Base-by-base conservation (phyloP, 1,140 invertebrate genomes). In the Drosophila varians region DNA sequence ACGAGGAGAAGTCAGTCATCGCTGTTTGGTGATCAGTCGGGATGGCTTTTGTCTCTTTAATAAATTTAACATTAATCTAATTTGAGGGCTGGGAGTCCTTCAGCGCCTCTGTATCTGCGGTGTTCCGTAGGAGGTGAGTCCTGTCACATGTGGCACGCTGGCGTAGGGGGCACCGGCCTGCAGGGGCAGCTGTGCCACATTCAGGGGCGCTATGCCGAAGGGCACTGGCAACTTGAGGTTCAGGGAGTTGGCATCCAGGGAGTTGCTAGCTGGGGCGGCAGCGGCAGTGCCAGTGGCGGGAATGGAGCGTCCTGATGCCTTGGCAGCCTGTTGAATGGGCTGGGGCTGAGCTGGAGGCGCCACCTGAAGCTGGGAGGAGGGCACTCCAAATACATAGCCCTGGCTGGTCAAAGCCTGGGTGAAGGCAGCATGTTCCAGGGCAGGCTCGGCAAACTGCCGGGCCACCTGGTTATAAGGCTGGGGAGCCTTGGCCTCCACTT, bases 201-300 rank as follows among this genome's bases (percentile, higher is more conserved):
- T 90, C 38, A 90, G 21, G 2, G 89, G 89, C 16, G 78, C 78
- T 38, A 87, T 65, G 3, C 86, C 86, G 16, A 90, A 71, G 16
- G 89, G 89, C 52, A 90, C 75, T 4, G 89, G 89, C 51, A 90
- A 52, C 60, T 87, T 89, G 3, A 90, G 71, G 40, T 90, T 90
- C 18, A 90, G 19, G 0, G 89, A 90, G 8, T 83, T 70, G 56
- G 58, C 45, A 34, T 87, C 82, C 19, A 68, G 36, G 28, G 28
- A 11, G 28, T 31, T 31, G 1, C 46, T 21, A 1, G 61, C 19
- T 11, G n/a, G 11, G 4, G 36, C 12, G 7, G 36, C 9, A 5
- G 36, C 4, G 6, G 21, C 36, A 6, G 36, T 5, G n/a, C 12
- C 36, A 14, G 36, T 5, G 1, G 36, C 36, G 4, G 36, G 36